A percentile compares a stretch with the other conserved stretches of the same genome.
Evolutionary conservation across 2,797 vertebrate species (phyloP).

Genomic region (Rhabdophis nuchalis): DNA sequence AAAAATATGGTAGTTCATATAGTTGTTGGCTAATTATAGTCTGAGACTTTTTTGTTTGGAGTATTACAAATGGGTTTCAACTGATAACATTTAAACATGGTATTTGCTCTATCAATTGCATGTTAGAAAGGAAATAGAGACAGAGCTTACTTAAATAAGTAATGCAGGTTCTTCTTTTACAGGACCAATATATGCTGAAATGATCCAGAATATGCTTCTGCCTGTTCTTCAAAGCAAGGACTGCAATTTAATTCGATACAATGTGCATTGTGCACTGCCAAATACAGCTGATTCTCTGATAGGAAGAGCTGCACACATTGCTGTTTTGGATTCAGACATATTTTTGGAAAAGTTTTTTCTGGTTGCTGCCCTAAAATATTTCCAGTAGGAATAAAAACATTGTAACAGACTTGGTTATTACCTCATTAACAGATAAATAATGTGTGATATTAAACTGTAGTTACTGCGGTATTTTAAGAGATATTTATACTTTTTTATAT

Average conservation of each 20-base stretch:
- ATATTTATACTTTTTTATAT: conserved; percentile 83
- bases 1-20: neutral
- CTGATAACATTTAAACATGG: neutral
- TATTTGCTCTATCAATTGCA: neutral
- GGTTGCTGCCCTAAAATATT: conserved; percentile 95
- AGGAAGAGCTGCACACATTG: conserved; percentile 96
- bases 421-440: conserved; percentile 84
- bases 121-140: neutral
- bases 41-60: neutral
- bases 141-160: neutral
- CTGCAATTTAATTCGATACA: conserved; percentile 95
- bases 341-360: conserved; percentile 99
- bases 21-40: neutral
- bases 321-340: conserved; percentile 98
- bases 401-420: conserved; percentile 82
- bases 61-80: neutral
- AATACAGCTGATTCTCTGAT: conserved; percentile 98
- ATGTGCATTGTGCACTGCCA: conserved; percentile 95
- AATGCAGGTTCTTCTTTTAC: conserved; percentile 14
- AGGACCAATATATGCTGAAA: conserved; percentile 98
- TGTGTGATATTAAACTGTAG: conserved; percentile 77
- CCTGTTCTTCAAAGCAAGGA: conserved; percentile 95
- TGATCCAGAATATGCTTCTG: conserved; percentile 96
- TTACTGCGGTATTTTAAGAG: conserved; percentile 79
- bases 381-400: conserved; percentile 80